Base-by-base conservation (phyloP, 1,140 invertebrate genomes). In the Dendrolimus kikuchii region DNA sequence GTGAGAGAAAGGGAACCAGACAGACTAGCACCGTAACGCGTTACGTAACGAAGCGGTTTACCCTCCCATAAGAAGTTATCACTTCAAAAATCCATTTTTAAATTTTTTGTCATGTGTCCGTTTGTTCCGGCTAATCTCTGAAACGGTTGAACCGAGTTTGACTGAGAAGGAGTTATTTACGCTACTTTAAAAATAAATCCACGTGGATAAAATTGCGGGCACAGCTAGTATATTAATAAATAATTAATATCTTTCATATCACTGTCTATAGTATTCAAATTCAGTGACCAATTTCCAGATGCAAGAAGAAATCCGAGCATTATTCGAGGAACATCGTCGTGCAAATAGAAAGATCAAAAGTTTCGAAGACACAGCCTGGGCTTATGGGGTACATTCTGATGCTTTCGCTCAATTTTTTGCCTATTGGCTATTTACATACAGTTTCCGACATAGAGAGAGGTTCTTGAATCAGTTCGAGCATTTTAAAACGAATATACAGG, bases 391-490 rank as follows among this genome's bases (percentile, higher is more conserved):
- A 38, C 91, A 93, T 45, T 81, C 89, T 0, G 87, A 90, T 2
- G 89, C 89, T 37, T 72, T 95, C 0, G 88, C 89, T n/a, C 85
- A 88, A 49, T 77, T 95, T 6, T 65, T 93, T 2, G 77, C 92
- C 0, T 91, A 94, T 71, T 96, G 95, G 95, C 82, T 79, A 40
- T 90, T 89, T 5, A 89, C 93, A 47, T 96, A 94, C 66, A 88
- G 93, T 50, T 95, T 94, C 91, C 78, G 68, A 9, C 68, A 92
- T 52, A 81, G 93, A 37, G 90, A 93, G 68, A 77, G 77, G 5
- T 86, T 89, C 39, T 71, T 96, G 2, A 97, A 96, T 64, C 86
- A 89, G 53, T 93, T 91, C 64, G 90, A 93, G 0, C 93, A 95
- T 46, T 96, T 90, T 64, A 91, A 87, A 40, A 92, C 92, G 0